These are phyloP conservation scores for Martes martes DNA, from an alignment of 2,113 vertebrate species.

Conservation along the genomic window DNA sequence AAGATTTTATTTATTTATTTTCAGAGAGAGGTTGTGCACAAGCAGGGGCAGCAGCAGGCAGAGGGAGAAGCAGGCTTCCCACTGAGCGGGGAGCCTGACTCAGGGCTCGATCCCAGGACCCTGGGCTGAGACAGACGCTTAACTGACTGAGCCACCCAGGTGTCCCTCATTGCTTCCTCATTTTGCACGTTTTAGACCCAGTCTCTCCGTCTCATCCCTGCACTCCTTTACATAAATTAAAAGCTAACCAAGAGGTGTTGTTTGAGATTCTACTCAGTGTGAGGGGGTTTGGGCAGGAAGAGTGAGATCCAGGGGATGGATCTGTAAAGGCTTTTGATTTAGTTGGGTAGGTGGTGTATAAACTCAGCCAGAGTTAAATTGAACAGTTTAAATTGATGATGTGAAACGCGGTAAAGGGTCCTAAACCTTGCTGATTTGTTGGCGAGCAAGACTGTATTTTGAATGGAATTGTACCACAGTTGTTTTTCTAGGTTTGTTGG, in stretches of 20 bases:
- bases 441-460: slow-evolving; percentile 15
- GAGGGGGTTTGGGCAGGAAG: neutral
- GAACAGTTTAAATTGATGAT: neutral
- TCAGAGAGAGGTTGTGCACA: neutral
- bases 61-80: neutral
- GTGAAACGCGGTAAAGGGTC: neutral
- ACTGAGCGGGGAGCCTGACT: neutral
- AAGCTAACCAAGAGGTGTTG: neutral
- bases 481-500: slow-evolving; percentile 27
- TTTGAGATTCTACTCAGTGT: neutral
- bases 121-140: neutral
- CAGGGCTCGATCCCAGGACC: neutral
- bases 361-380: neutral
- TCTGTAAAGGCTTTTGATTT: neutral
- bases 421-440: neutral
- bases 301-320: neutral
- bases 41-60: neutral
- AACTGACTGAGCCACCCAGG: neutral
- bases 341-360: neutral
- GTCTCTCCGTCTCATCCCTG: neutral
- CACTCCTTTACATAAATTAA: neutral
- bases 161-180: neutral
- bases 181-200: neutral
- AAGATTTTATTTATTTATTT: neutral
- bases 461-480: neutral